These are phyloP conservation scores for Drosophila takahashii DNA, from an alignment of 1,140 invertebrate genomes.

Conservation along the genomic window DNA sequence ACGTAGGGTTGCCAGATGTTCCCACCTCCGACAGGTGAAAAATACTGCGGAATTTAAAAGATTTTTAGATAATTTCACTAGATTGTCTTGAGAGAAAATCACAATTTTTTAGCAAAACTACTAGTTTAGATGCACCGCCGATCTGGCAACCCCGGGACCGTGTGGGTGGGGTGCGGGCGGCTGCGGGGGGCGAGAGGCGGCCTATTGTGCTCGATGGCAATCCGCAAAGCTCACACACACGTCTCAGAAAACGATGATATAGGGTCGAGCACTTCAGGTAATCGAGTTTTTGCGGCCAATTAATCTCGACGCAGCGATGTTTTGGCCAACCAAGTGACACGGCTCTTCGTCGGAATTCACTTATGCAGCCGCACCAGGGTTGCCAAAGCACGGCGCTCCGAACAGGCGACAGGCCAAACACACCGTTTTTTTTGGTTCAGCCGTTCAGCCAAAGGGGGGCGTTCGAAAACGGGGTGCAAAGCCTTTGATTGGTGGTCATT, in stretches of 20 bases:
- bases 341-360: conserved; percentile 40
- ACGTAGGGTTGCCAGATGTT: conserved; percentile 49
- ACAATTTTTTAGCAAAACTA: not conserved
- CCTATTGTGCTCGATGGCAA: conserved; percentile 27
- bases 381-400: conserved; percentile 20
- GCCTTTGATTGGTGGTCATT: conserved; percentile 15
- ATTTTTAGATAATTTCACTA: not conserved
- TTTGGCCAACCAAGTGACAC: conserved; percentile 23
- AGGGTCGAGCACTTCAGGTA: conserved; percentile 21
- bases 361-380: conserved; percentile 41
- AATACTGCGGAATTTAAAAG: not conserved
- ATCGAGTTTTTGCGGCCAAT: conserved; percentile 37
- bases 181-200: conserved; percentile 14
- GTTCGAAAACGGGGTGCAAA: not conserved
- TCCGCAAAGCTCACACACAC: conserved; percentile 18
- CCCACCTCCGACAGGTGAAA: not conserved
- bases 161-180: conserved; percentile 5
- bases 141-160: conserved; percentile 19
- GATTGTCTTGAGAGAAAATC: not conserved
- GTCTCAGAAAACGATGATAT: conserved; percentile 15
- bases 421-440: not conserved
- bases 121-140: not conserved
- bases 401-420: conserved; percentile 16
- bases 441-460: not conserved
- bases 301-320: conserved; percentile 14